Conservation (phyloP, 2,888 invertebrate species). For the Nephrotoma guestfalica region DNA sequence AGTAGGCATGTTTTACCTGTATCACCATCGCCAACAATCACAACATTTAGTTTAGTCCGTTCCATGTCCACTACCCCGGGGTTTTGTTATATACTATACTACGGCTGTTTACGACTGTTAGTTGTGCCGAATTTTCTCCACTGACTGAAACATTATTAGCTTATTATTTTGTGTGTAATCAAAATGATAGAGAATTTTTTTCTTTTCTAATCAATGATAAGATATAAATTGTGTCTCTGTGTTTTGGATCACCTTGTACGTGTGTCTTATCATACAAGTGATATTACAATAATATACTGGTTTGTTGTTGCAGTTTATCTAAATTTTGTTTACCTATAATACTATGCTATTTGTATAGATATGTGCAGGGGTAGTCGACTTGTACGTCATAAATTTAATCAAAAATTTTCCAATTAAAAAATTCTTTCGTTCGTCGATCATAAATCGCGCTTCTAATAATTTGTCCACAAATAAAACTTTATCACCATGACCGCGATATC, state of each 20-base stretch:
- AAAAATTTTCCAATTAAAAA: neutral
- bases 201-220: neutral
- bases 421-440: neutral
- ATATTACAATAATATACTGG: neutral
- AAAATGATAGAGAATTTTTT: neutral
- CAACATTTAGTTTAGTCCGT: neutral
- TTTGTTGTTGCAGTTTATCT: neutral
- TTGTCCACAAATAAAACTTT: neutral
- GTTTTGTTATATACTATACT: neutral
- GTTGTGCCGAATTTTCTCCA: neutral
- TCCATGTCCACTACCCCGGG: neutral
- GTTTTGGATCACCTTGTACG: neutral
- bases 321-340: neutral
- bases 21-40: conserved; percentile 8
- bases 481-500: neutral
- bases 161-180: neutral
- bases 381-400: neutral
- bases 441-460: neutral
- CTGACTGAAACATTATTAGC: neutral
- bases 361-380: neutral
- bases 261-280: neutral
- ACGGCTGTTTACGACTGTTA: neutral
- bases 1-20: conserved; percentile 9
- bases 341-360: neutral
- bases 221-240: neutral